phyloP scores from a whole-genome alignment of 1,140 invertebrate genomes.

The Lordiphosa mommai region DNA sequence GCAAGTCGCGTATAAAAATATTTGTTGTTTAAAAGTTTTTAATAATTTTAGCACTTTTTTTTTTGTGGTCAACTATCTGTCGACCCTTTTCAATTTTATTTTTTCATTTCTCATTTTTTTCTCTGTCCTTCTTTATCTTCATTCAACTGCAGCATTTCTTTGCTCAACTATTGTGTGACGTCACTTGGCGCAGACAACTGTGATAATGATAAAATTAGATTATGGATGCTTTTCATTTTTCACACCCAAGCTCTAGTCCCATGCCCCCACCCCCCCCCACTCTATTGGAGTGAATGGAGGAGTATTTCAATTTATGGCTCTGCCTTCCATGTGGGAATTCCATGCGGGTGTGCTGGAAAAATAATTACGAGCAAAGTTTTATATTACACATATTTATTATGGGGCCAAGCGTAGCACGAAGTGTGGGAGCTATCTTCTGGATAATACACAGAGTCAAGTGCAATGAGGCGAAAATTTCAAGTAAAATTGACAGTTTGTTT shows the following conservation, averaged over 20 bases:
- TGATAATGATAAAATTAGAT: slow-evolving; percentile 78
- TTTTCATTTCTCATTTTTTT: neutral
- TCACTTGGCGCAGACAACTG: slow-evolving; percentile 74
- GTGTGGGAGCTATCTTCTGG: slow-evolving; percentile 22
- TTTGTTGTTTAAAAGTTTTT: too few relatives aligned
- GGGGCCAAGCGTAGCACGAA: neutral
- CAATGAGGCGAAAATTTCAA: slow-evolving; percentile 62
- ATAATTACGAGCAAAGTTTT: slow-evolving; percentile 74
- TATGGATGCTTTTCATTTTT: slow-evolving; percentile 76
- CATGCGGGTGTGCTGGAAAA: slow-evolving; percentile 66
- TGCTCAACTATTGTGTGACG: slow-evolving; percentile 43
- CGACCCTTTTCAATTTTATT: slow-evolving; percentile 1
- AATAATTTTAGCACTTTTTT: too few relatives aligned
- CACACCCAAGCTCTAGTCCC: slow-evolving; percentile 45
- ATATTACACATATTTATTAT: slow-evolving; percentile 57
- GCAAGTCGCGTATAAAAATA: too few relatives aligned
- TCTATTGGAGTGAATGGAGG: neutral
- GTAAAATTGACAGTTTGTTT: slow-evolving; percentile 70
- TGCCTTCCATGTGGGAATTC: slow-evolving; percentile 56
- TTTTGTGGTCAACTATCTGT: neutral
- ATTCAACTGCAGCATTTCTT: neutral
- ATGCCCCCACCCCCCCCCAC: neutral
- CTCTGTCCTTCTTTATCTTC: neutral
- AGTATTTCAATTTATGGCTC: slow-evolving; percentile 61
- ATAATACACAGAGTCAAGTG: slow-evolving; percentile 48